Evolutionary conservation across 2,113 vertebrate species (phyloP).

Genomic region (Macrotis lagotis): DNA sequence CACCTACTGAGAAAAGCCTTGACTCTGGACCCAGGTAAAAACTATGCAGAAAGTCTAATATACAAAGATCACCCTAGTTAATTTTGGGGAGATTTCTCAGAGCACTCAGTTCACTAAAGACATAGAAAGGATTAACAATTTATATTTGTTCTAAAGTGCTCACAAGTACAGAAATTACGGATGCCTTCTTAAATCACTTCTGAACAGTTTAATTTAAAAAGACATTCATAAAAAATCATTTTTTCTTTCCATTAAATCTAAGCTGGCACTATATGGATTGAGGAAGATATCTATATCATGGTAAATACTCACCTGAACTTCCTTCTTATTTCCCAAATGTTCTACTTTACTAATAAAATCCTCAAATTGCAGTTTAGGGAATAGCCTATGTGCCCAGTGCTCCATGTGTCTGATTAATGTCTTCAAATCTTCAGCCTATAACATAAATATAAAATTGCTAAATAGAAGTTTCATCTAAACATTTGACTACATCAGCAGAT

Average conservation of each 20-base stretch:
- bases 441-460: slow-evolving; percentile 71
- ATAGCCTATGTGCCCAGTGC: slow-evolving; percentile 97
- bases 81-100: neutral
- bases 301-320: slow-evolving; percentile 91
- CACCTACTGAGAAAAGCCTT: neutral
- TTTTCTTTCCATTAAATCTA: slow-evolving; percentile 4
- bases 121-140: neutral
- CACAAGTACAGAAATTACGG: neutral
- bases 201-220: neutral
- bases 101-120: neutral
- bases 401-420: slow-evolving; percentile 93
- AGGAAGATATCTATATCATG: slow-evolving; percentile 40
- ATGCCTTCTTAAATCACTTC: neutral
- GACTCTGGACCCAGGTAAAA: neutral
- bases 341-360: slow-evolving; percentile 94
- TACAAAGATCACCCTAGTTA: neutral
- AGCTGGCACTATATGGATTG: slow-evolving; percentile 25
- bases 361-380: slow-evolving; percentile 95
- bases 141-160: neutral
- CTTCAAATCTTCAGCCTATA: slow-evolving; percentile 91
- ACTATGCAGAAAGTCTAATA: neutral
- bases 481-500: slow-evolving; percentile 20
- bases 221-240: neutral
- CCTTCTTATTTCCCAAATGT: slow-evolving; percentile 92
- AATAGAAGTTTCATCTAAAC: slow-evolving; percentile 33